These are phyloP conservation scores for Dreissena polymorpha DNA, from an alignment of 1,140 invertebrate genomes.

Conservation along the genomic window DNA sequence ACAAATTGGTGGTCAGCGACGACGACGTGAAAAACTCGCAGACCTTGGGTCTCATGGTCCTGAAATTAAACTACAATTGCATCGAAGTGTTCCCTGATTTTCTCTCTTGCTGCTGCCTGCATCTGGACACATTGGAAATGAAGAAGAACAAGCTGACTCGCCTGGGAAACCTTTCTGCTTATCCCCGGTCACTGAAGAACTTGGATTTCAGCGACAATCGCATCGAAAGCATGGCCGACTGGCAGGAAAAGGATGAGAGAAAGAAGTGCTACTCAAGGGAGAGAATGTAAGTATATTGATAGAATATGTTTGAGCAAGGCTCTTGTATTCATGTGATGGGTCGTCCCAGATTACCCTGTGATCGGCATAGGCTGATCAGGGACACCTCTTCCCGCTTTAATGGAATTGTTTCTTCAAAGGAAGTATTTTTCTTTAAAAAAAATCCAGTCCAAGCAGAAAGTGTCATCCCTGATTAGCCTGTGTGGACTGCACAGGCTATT, in stretches of 20 bases:
- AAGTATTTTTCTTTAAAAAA: background rate
- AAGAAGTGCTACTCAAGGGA: constrained; percentile 37
- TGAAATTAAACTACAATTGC: constrained; percentile 59
- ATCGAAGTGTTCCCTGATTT: constrained; percentile 58
- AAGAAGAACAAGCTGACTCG: constrained; percentile 88
- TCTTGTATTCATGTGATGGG: background rate
- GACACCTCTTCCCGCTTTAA: too few species aligned
- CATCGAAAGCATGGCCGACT: constrained; percentile 49
- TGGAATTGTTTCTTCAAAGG: background rate
- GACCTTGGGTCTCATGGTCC: constrained; percentile 56
- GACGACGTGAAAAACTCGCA: constrained; percentile 32
- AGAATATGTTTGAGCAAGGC: background rate
- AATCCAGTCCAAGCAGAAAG: background rate
- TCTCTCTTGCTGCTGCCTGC: constrained; percentile 80
- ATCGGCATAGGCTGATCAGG: too few species aligned
- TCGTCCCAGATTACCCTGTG: background rate
- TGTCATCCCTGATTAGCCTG: too few species aligned
- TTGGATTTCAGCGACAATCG: constrained; percentile 61
- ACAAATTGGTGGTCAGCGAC: constrained; percentile 27
- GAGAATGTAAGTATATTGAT: constrained; percentile 1
- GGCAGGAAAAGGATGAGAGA: constrained; percentile 31
- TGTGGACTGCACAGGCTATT: too few species aligned
- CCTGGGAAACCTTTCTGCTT: constrained; percentile 52
- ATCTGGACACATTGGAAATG: constrained; percentile 92
- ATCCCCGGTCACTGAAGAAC: constrained; percentile 59